A percentile compares a stretch with the other conserved stretches of the same genome.
Evolutionary conservation across 2,113 vertebrate genomes (phyloP).

Genomic region (Reinhardtius hippoglossoides): DNA sequence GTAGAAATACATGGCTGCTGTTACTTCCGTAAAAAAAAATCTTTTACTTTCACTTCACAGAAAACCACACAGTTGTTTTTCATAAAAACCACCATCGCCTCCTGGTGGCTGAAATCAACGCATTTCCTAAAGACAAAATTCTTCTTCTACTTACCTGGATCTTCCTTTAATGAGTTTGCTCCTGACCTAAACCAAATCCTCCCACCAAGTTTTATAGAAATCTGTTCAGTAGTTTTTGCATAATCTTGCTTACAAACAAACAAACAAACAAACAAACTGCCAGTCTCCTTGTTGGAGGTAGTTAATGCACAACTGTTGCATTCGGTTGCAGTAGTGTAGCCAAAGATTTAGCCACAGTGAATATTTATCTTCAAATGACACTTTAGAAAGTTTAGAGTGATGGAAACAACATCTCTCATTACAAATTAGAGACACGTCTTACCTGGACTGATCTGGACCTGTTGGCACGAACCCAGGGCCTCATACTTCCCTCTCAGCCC

Average conservation of each 20-base stretch:
- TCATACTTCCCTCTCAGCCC: constrained; percentile 58
- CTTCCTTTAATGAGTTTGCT: too few species aligned
- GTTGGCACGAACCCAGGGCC: constrained; percentile 73
- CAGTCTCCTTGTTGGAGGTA: background rate
- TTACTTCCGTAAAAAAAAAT: background rate
- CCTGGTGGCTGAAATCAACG: constrained; percentile 23
- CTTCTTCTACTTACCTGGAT: background rate
- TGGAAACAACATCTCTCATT: background rate
- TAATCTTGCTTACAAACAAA: too few species aligned
- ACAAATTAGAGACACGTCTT: constrained; percentile 4
- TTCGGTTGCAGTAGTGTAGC: background rate
- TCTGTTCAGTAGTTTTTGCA: too few species aligned
- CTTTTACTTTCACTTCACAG: background rate
- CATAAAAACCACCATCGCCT: background rate
- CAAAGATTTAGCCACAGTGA: background rate
- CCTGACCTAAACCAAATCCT: too few species aligned
- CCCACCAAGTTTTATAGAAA: too few species aligned
- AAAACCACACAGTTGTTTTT: background rate
- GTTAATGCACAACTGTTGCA: background rate
- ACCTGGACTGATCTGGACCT: constrained; percentile 75
- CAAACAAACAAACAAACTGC: too few species aligned
- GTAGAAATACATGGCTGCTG: fast-evolving
- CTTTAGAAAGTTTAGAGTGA: background rate
- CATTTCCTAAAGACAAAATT: too few species aligned
- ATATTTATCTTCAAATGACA: background rate